phyloP scores from a whole-genome alignment of 2,113 vertebrate species.

The Muscicapa adusta region DNA sequence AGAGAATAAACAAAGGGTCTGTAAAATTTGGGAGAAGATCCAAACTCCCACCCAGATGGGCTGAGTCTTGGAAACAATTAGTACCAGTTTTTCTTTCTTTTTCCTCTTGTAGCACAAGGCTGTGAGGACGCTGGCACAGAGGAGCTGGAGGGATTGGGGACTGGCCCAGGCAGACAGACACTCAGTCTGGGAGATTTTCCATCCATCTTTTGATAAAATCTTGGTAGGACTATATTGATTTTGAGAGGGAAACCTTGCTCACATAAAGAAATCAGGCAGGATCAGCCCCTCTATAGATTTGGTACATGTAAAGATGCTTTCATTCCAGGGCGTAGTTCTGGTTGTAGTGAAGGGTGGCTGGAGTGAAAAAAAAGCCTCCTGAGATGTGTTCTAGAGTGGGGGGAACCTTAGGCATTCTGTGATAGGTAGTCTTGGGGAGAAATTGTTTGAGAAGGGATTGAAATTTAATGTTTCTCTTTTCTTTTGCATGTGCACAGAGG shows the following conservation, averaged over 20 bases:
- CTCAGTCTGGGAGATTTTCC: not conserved
- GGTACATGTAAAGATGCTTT: not conserved
- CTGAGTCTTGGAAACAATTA: not conserved
- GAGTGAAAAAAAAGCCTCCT: not conserved
- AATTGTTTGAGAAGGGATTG: not conserved
- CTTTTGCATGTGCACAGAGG: not conserved
- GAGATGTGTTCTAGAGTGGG: not conserved
- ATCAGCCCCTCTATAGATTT: not conserved
- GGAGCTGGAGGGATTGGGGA: not conserved
- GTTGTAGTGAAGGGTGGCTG: not conserved
- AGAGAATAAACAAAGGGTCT: not conserved
- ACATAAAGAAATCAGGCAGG: rapidly evolving
- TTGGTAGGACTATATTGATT: rapidly evolving
- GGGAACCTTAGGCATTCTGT: not conserved
- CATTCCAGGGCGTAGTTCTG: not conserved
- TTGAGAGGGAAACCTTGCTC: not conserved
- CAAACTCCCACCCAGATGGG: not conserved
- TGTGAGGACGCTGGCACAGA: not conserved
- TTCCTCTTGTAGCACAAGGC: not conserved
- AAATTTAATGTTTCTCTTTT: not conserved
- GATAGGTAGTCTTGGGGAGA: not conserved
- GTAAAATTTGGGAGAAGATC: not conserved
- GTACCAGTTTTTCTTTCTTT: not conserved
- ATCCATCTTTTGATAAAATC: not conserved
- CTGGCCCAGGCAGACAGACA: not conserved